Evolutionary conservation across 30 jellyfish, hydroid and myxozoan species (phyloP).

Genomic region (Pelagia noctiluca): DNA sequence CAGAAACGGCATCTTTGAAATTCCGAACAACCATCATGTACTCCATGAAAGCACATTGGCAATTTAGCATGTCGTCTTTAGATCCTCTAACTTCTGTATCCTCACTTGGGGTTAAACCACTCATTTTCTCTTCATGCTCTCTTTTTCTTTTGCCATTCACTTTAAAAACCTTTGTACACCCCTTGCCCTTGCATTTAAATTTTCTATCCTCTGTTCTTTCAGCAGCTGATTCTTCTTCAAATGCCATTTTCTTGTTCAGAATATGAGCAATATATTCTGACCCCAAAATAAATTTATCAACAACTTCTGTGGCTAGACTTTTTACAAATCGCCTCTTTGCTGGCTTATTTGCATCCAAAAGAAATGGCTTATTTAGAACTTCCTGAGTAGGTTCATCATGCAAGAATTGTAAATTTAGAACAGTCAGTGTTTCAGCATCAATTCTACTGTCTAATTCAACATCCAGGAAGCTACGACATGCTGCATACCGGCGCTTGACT

Average conservation of each 20-base stretch:
- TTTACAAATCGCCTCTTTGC: background rate
- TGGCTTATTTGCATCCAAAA: background rate
- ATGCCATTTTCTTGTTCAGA: background rate
- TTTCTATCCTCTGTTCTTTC: background rate
- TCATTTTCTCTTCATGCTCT: background rate
- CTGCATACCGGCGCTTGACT: conserved; percentile 18
- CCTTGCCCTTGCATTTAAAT: background rate
- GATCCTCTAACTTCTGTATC: too few species aligned
- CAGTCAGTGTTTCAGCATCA: conserved; percentile 25
- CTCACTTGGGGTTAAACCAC: too few species aligned
- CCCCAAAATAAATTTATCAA: background rate
- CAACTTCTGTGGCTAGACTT: background rate
- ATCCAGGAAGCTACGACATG: background rate
- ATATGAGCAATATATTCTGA: background rate
- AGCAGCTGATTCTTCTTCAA: too few species aligned
- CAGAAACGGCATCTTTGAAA: conserved; percentile 40
- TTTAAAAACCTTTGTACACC: background rate
- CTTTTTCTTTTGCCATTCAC: background rate
- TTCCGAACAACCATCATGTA: conserved; percentile 25
- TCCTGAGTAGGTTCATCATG: conserved; percentile 21
- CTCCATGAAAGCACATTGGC: background rate
- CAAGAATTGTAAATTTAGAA: background rate
- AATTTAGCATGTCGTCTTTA: conserved; percentile 14
- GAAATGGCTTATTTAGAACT: background rate
- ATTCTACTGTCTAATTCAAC: conserved; percentile 18